Base-by-base conservation (phyloP, 2,797 vertebrate genomes). In the Gouania willdenowi region DNA sequence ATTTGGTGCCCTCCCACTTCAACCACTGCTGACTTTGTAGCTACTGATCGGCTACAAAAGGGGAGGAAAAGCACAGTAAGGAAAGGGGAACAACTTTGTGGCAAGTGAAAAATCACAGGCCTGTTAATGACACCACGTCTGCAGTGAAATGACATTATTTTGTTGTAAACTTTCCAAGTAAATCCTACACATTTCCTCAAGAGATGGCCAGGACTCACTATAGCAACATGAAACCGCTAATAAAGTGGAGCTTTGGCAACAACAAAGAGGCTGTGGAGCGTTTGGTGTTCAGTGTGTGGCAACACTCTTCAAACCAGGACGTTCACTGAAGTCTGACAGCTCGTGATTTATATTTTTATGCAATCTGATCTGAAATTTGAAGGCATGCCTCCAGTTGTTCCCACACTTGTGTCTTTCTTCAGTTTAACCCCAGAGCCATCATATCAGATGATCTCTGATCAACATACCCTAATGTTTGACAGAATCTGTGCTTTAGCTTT, bases 1-100 rank as follows among this genome's bases (percentile, higher is more conserved):
- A 63, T 63, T 38, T 16, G 3, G 45, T 40, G 35, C 72, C n/a
- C 52, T 30, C 75, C 70, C 55, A 59, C 66, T 68, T 12, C 10
- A 31, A 55, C 12, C 37, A 21, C 45, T 23, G 52, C 76, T 76
- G 77, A 81, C 74, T 8, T 6, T 68, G 35, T 53, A 70, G 42
- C 48, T 44, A 41, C 81, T 59, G 48, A 50, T 47, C 41, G 46
- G 57, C 35, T 48, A 2, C 3, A 9, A 32, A 8, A 30, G 11
- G 12, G 14, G 14, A 14, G 14, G 14, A 14, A 49, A 37, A 42
- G 46, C 1, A 1, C 4, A 11, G 2, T 7, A 3, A 26, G 27
- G 36, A 37, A 28, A 7, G 22, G 22, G 2, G 7, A 12, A 23
- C 27, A n/a, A n/a, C 29, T 30, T 53, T 29, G 38, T 17, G 35